Conservation (phyloP, 2,113 vertebrate species). For the Oreochromis spilurus region DNA sequence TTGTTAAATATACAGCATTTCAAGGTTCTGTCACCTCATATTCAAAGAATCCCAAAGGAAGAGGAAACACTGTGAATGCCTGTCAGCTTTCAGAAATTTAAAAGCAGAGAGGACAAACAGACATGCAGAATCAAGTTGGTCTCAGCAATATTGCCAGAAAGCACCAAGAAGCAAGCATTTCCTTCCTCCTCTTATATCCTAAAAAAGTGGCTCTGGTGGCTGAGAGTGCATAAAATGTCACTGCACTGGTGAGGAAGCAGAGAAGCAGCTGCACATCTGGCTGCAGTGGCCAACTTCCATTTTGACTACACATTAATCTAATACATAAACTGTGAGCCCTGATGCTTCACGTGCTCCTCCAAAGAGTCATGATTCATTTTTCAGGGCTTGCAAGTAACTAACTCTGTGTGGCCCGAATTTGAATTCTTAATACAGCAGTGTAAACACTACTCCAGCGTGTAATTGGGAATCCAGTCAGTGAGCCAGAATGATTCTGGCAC, state of each 20-base stretch:
- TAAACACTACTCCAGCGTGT: conserved; percentile 68
- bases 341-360: conserved; percentile 15
- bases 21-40: not conserved
- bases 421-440: conserved; percentile 53
- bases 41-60: not conserved
- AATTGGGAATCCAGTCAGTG: conserved; percentile 57
- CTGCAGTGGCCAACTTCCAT: conserved; percentile 34
- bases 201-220: not conserved
- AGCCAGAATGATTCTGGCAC: conserved; percentile 55
- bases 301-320: conserved; percentile 30
- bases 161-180: not conserved
- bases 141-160: conserved; percentile 10
- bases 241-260: not conserved
- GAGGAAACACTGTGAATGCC: not conserved
- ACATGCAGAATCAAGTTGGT: not conserved
- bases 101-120: not conserved
- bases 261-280: conserved; percentile 34
- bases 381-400: conserved; percentile 32
- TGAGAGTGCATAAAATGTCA: not conserved
- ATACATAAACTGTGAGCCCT: conserved; percentile 23
- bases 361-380: conserved; percentile 51
- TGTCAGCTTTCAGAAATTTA: conserved; percentile 7
- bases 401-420: conserved; percentile 35
- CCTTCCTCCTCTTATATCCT: not conserved
- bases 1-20: not conserved